Percentiles rank a stretch among this genome's conserved stretches.
These are phyloP conservation scores for Caenorhabditis drosophilae DNA, from an alignment of 2,888 invertebrate species.

Conservation along the genomic window DNA sequence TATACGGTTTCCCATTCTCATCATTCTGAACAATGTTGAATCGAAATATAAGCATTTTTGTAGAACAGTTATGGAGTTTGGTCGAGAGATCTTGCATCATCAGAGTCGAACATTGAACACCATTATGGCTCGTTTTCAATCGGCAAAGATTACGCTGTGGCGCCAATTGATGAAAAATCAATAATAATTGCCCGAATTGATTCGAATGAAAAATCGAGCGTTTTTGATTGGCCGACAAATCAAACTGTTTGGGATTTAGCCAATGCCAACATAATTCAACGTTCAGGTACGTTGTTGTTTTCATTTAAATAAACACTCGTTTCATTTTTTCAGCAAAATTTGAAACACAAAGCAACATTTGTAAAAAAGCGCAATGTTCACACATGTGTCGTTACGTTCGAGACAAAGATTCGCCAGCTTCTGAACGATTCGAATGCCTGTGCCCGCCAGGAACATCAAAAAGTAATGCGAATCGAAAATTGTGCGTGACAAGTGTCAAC, in stretches of 20 bases:
- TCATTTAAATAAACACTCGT: too few species aligned
- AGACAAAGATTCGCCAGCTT: slow-evolving; percentile 1
- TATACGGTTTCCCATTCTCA: too few species aligned
- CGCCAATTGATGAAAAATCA: slow-evolving; percentile 6
- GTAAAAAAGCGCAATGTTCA: background rate
- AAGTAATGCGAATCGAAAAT: background rate
- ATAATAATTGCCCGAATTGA: background rate
- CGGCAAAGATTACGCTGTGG: slow-evolving; percentile 1
- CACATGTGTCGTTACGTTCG: slow-evolving; percentile 5
- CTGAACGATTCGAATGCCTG: slow-evolving; percentile 4
- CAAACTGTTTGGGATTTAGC: background rate
- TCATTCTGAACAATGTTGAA: too few species aligned
- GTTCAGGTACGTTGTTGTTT: background rate
- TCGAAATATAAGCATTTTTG: too few species aligned
- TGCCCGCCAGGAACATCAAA: slow-evolving; percentile 3
- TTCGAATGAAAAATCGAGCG: background rate
- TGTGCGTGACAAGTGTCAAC: background rate
- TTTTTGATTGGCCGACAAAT: slow-evolving; percentile 3
- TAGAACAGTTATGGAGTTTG: slow-evolving; percentile 8
- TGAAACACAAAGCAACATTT: background rate
- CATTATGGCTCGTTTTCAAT: slow-evolving; percentile 3
- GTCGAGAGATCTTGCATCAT: slow-evolving; percentile 6
- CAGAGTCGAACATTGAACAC: slow-evolving; percentile 3
- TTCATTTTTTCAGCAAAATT: background rate
- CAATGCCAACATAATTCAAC: background rate